Evolutionary conservation across 2,113 vertebrate genomes (phyloP).

Genomic region (Condylura cristata): DNA sequence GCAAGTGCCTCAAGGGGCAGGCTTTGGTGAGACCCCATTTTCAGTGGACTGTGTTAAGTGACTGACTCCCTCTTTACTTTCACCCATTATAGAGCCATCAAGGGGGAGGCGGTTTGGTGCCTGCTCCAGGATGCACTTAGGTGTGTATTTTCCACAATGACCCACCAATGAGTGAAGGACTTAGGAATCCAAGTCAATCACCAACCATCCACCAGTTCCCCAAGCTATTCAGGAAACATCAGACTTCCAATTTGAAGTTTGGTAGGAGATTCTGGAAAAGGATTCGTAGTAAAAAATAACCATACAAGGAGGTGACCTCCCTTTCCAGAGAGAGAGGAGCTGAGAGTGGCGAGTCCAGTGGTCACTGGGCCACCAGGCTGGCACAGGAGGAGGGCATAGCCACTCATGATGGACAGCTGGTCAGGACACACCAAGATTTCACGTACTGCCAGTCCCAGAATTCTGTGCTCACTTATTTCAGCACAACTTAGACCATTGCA

Average conservation of each 20-base stretch:
- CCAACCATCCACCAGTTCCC: neutral
- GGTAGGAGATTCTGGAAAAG: neutral
- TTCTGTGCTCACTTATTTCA: neutral
- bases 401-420: neutral
- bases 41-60: rapidly evolving
- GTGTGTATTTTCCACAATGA: rapidly evolving
- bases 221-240: rapidly evolving
- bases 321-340: neutral
- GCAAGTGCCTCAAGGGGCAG: neutral
- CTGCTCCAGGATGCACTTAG: neutral
- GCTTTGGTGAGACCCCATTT: neutral
- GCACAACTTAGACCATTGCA: neutral
- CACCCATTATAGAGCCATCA: rapidly evolving
- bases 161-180: neutral
- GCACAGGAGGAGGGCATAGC: neutral
- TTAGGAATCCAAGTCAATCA: neutral
- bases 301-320: neutral
- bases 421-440: too few species aligned
- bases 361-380: neutral
- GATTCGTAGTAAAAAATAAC: neutral
- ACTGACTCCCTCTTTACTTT: neutral
- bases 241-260: neutral
- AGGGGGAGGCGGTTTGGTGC: neutral
- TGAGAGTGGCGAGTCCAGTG: neutral
- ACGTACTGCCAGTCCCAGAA: neutral